Evolutionary conservation across 2,797 vertebrate genomes (phyloP).

Genomic region (Crax fasciolata): DNA sequence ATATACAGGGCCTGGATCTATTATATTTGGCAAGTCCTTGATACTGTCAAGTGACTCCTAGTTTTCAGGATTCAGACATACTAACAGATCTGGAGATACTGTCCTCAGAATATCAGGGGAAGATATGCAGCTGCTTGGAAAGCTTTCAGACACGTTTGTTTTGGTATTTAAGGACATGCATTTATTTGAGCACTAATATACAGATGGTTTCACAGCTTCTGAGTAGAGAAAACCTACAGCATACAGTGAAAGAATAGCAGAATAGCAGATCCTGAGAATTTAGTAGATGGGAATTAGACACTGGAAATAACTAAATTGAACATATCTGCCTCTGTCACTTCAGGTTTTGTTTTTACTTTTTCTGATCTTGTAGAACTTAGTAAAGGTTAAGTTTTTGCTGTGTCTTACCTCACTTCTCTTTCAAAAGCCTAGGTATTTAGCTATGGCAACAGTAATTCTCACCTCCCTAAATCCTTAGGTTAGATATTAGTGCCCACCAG

Average conservation of each 20-base stretch:
- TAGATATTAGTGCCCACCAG: neutral
- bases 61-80: neutral
- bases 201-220: neutral
- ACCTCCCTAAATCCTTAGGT: neutral
- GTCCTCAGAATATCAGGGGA: neutral
- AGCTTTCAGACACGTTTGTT: neutral
- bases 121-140: neutral
- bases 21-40: neutral
- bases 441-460: neutral
- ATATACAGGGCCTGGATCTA: neutral
- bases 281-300: neutral
- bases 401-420: conserved; percentile 2
- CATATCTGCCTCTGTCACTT: neutral
- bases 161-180: neutral
- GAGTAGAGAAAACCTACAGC: neutral
- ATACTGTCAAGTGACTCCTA: neutral
- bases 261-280: neutral
- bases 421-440: neutral
- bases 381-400: neutral
- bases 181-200: neutral
- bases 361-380: neutral
- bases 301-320: neutral
- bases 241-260: neutral
- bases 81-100: neutral
- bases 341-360: neutral